Evolutionary conservation across 2,797 vertebrate genomes (phyloP).

Genomic region (Anableps anableps): DNA sequence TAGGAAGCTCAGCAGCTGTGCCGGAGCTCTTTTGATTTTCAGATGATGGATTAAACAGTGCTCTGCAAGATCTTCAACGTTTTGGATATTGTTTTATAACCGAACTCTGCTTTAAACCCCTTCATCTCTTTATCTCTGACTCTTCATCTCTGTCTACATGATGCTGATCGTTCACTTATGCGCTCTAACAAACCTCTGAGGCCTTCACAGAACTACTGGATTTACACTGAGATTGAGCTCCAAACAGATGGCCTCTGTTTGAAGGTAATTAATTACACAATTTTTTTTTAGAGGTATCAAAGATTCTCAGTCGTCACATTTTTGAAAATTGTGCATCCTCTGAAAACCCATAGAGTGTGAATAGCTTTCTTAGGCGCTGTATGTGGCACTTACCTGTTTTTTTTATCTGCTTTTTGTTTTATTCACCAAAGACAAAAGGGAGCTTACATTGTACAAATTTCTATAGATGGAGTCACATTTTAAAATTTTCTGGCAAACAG

Average conservation of each 20-base stretch:
- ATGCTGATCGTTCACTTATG: neutral
- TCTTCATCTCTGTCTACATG: neutral
- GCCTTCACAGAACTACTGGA: neutral
- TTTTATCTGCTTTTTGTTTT: neutral
- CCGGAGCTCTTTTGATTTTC: neutral
- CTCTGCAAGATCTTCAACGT: neutral
- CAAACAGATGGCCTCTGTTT: neutral
- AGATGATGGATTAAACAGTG: neutral
- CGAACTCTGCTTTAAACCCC: neutral
- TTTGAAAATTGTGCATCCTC: neutral
- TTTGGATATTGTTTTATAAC: neutral
- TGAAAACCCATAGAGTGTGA: neutral
- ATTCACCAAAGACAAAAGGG: neutral
- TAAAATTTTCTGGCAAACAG: neutral
- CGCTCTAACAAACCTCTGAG: neutral
- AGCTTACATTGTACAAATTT: neutral
- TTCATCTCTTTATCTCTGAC: neutral
- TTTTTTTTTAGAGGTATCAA: neutral
- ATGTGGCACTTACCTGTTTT: neutral
- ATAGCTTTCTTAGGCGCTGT: neutral
- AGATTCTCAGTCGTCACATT: neutral
- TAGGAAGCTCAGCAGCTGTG: neutral
- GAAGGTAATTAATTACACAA: neutral
- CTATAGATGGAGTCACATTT: neutral
- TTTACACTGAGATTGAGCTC: neutral